Evolutionary conservation across 1,140 invertebrate genomes (phyloP).

Genomic region (Stenopsyche tienmushanensis): DNA sequence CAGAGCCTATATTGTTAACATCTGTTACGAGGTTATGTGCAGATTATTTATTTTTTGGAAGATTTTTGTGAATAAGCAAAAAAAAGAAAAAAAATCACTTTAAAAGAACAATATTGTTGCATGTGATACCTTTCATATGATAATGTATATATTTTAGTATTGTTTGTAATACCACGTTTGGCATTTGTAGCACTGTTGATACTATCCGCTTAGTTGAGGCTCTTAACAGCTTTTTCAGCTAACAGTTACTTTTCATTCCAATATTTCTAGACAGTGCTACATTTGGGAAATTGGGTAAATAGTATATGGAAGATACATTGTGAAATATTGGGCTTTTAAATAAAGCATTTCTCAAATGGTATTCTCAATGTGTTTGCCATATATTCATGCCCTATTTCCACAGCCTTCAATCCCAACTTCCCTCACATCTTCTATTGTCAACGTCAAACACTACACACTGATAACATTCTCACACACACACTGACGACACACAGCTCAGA

Average conservation of each 20-base stretch:
- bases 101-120: slow-evolving; percentile 43
- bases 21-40: slow-evolving; percentile 31
- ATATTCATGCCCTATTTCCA: slow-evolving; percentile 52
- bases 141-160: slow-evolving; percentile 47
- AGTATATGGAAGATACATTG: slow-evolving; percentile 63
- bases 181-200: slow-evolving; percentile 57
- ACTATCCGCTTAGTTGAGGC: slow-evolving; percentile 45
- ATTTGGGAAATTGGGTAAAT: slow-evolving; percentile 59
- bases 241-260: slow-evolving; percentile 11
- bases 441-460: neutral
- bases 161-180: slow-evolving; percentile 61
- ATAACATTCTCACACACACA: neutral
- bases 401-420: slow-evolving; percentile 41
- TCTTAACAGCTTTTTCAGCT: slow-evolving; percentile 33
- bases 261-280: slow-evolving; percentile 52
- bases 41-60: slow-evolving; percentile 41
- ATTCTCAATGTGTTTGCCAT: slow-evolving; percentile 65
- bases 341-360: slow-evolving; percentile 63
- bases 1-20: slow-evolving; percentile 37
- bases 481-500: neutral
- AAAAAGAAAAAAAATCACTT: slow-evolving; percentile 36
- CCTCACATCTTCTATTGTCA: slow-evolving; percentile 35
- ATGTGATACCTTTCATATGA: slow-evolving; percentile 42
- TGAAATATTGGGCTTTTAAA: slow-evolving; percentile 61
- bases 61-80: slow-evolving; percentile 38